Base-by-base conservation (phyloP, 2,797 vertebrate species). In the Ficedula albicollis region DNA sequence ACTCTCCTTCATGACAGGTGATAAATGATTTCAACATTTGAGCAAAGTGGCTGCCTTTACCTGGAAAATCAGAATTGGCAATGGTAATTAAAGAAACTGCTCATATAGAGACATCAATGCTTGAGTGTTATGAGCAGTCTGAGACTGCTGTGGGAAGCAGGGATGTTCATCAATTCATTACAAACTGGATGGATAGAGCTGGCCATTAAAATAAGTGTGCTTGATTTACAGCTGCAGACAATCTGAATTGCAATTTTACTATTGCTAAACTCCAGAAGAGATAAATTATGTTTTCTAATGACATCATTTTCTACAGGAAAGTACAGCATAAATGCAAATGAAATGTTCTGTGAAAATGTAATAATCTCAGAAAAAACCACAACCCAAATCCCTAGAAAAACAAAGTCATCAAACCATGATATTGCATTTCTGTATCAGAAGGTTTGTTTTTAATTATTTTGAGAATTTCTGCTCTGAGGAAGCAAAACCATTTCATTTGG, bases 41-140 rank as follows among this genome's bases (percentile, higher is more conserved):
- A 72, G 43, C 38, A 72, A 87, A 46, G 55, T 49, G 48, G 36
- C 39, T 91, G 66, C 64, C 18, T 95, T 92, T 77, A 92, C 75
- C 77, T 95, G 90, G 87, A 95, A 95, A 94, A 95, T 93, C 81
- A 74, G 81, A 94, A 92, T 48, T 95, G 84, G 87, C 64, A 77
- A 85, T 51, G 75, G 79, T 89, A 87, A 83, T 90, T 89, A 92
- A 90, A 84, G 70, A 60, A 90, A 36, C 30, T 68, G 23, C 27
- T 89, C 67, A 13, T 78, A 96, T 60, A 83, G 36, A 96, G 92
- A 83, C 55, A 74, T 85, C 89, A 89, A 1, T 80, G 46, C n/a
- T 52, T 55, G 39, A 79, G 38, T 38, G n/a, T 66, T 84, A 64
- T 5, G 39, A 91, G 60, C 78, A 75, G 60, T 13, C 32, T 83